Conservation (phyloP, 2,888 invertebrate genomes). For the Saturnia pavonia region DNA sequence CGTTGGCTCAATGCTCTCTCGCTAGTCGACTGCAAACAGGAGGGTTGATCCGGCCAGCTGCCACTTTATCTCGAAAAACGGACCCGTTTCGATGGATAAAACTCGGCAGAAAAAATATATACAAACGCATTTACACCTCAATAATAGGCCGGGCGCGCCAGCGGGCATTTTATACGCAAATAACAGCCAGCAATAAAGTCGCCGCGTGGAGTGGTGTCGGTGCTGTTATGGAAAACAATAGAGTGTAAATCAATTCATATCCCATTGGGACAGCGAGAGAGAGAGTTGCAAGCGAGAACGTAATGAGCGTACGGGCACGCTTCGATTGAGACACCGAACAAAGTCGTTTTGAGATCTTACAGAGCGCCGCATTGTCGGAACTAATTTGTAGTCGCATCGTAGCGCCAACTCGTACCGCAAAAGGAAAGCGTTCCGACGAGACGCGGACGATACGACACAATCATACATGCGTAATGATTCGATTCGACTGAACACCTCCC, state of each 20-base stretch:
- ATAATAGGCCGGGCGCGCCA: slow-evolving; percentile 48
- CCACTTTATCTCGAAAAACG: slow-evolving; percentile 63
- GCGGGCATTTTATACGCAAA: slow-evolving; percentile 49
- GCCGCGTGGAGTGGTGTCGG: slow-evolving; percentile 30
- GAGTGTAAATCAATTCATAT: slow-evolving; percentile 70
- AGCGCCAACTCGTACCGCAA: slow-evolving; percentile 47
- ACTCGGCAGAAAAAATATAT: slow-evolving; percentile 42
- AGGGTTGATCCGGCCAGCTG: slow-evolving; percentile 63
- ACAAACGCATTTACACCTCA: slow-evolving; percentile 56
- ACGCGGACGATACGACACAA: slow-evolving; percentile 40
- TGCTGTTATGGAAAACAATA: slow-evolving; percentile 56
- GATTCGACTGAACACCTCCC: slow-evolving; percentile 42
- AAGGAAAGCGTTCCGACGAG: slow-evolving; percentile 53
- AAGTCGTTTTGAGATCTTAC: slow-evolving; percentile 52
- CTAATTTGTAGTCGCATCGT: slow-evolving; percentile 64
- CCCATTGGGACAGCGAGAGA: slow-evolving; percentile 16
- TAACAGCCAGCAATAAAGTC: slow-evolving; percentile 33
- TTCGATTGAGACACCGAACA: slow-evolving; percentile 58
- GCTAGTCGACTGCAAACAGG: slow-evolving; percentile 58
- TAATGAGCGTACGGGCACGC: slow-evolving; percentile 34
- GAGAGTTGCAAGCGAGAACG: neutral
- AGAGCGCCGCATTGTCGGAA: slow-evolving; percentile 48
- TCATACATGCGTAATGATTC: slow-evolving; percentile 60
- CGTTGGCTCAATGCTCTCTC: slow-evolving; percentile 48
- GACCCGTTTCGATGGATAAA: slow-evolving; percentile 44